A percentile compares a stretch with the other conserved stretches of the same genome.
phyloP scores from a whole-genome alignment of 2,888 invertebrate genomes.

The Polymixis lichenea region DNA sequence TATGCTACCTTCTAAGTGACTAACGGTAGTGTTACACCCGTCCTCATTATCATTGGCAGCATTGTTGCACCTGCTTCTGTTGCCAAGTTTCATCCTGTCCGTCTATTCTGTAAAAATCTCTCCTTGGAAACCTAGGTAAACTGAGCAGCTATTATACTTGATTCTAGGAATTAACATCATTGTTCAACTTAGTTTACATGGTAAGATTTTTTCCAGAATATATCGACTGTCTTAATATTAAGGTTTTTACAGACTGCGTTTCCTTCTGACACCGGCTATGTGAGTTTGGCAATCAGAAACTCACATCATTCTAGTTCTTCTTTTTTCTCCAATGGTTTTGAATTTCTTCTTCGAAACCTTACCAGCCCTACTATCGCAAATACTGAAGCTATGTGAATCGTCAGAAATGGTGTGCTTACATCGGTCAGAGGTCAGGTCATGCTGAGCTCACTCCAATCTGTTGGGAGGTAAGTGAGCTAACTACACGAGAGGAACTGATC shows the following conservation, averaged over 20 bases:
- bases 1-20: background rate
- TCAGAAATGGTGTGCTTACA: slow-evolving; percentile 62
- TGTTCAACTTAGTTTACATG: too few relatives aligned
- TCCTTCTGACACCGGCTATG: too few relatives aligned
- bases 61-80: background rate
- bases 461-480: slow-evolving; percentile 20
- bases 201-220: too few relatives aligned
- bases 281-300: background rate
- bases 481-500: slow-evolving; percentile 34
- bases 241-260: background rate
- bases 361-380: slow-evolving; percentile 59
- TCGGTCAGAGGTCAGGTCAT: slow-evolving; percentile 63
- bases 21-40: too few relatives aligned
- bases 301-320: too few relatives aligned
- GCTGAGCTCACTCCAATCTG: slow-evolving; percentile 39
- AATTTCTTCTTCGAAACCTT: background rate
- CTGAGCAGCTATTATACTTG: too few relatives aligned
- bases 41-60: background rate
- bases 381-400: slow-evolving; percentile 54
- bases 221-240: too few relatives aligned
- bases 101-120: too few relatives aligned
- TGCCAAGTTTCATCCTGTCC: background rate
- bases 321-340: too few relatives aligned
- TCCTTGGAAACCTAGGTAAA: too few relatives aligned
- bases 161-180: too few relatives aligned